Evolutionary conservation across 2,113 vertebrate species (phyloP).

Genomic region (Oostethus manadensis): DNA sequence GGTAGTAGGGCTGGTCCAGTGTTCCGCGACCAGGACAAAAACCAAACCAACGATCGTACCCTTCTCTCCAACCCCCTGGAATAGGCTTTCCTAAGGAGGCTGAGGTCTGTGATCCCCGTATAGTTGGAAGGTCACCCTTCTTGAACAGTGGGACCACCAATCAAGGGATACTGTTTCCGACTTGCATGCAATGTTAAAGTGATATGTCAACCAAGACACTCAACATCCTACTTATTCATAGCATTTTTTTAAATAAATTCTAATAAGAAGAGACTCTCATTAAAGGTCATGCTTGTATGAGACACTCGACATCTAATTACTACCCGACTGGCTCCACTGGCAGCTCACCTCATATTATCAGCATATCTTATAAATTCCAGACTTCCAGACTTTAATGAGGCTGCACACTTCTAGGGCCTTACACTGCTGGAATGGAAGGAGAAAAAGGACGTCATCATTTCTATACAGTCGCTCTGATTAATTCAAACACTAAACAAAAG

Average conservation of each 20-base stretch:
- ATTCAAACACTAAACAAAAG: too few relatives aligned
- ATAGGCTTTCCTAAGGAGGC: too few relatives aligned
- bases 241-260: background rate
- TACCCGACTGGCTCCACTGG: conserved; percentile 37
- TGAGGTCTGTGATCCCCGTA: too few relatives aligned
- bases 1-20: too few relatives aligned
- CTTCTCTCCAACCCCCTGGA: too few relatives aligned
- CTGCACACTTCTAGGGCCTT: conserved; percentile 29
- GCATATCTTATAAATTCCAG: conserved; percentile 43
- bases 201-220: background rate
- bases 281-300: background rate
- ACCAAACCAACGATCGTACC: too few relatives aligned
- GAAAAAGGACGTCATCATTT: background rate
- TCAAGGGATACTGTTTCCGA: too few relatives aligned
- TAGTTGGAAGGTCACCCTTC: too few relatives aligned
- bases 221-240: background rate
- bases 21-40: too few relatives aligned
- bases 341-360: conserved; percentile 54
- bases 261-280: background rate
- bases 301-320: conserved; percentile 39
- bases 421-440: background rate
- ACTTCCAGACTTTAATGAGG: conserved; percentile 47
- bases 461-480: too few relatives aligned
- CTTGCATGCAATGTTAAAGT: background rate
- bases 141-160: too few relatives aligned